Percentiles rank a stretch among this genome's conserved stretches.
Evolutionary conservation across 2,888 invertebrate species (phyloP).

Genomic region (Dascillus cervinus): DNA sequence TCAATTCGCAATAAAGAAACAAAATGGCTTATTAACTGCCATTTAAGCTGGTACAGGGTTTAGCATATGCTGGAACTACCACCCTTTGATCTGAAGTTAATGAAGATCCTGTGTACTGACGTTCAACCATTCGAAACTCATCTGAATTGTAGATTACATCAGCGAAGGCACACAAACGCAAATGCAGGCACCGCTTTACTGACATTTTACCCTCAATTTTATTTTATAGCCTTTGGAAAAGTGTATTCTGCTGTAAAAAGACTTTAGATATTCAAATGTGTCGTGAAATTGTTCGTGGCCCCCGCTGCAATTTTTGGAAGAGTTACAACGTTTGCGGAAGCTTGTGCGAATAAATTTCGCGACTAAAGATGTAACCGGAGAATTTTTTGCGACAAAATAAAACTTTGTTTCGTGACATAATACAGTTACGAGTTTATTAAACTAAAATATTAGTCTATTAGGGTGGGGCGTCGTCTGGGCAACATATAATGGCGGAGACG

Average conservation of each 20-base stretch:
- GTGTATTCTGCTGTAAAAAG: conserved; percentile 20
- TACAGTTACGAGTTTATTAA: conserved; percentile 19
- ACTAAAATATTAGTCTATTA: conserved; percentile 19
- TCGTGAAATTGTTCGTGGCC: conserved; percentile 13
- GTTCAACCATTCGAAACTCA: conserved; percentile 13
- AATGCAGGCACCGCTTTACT: conserved; percentile 18
- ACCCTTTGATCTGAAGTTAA: conserved; percentile 19
- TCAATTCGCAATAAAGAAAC: too few species aligned
- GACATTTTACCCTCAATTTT: conserved; percentile 21
- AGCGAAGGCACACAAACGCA: conserved; percentile 18
- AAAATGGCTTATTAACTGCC: conserved; percentile 10
- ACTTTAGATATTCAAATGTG: conserved; percentile 22
- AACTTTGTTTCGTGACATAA: conserved; percentile 19
- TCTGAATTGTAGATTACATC: conserved; percentile 21
- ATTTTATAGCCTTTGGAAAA: conserved; percentile 20
- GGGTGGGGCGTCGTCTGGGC: conserved; percentile 21
- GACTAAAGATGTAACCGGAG: too few species aligned
- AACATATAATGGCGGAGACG: conserved; percentile 21
- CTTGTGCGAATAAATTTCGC: too few species aligned
- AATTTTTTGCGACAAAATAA: too few species aligned
- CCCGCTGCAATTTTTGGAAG: conserved; percentile 15
- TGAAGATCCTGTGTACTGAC: conserved; percentile 19
- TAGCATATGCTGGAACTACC: conserved; percentile 11
- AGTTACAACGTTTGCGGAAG: conserved; percentile 14
- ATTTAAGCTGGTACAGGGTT: conserved; percentile 11